These are phyloP conservation scores for Lithobates pipiens DNA, from an alignment of 2,797 vertebrate species.

Conservation along the genomic window DNA sequence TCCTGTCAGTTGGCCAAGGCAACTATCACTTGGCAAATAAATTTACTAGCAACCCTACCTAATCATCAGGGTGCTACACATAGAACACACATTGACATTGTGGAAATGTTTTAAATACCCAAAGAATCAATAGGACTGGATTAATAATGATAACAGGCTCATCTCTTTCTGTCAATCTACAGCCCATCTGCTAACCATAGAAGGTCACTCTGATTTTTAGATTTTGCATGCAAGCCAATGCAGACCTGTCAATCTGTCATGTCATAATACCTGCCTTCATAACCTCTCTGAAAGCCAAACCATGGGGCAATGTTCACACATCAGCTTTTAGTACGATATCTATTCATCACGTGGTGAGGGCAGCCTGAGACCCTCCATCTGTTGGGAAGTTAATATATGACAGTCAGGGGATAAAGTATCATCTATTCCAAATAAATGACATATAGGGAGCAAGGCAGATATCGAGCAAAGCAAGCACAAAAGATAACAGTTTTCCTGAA, in stretches of 20 bases:
- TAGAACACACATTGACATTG: constrained; percentile 29
- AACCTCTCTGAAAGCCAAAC: constrained; percentile 11
- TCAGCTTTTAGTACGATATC: background rate
- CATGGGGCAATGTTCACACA: background rate
- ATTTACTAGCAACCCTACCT: too few species aligned
- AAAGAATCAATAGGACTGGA: constrained; percentile 38
- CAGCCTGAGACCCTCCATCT: too few species aligned
- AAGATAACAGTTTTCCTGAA: too few species aligned
- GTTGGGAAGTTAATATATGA: too few species aligned
- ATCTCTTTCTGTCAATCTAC: constrained; percentile 31
- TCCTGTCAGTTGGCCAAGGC: too few species aligned
- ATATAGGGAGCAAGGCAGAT: too few species aligned
- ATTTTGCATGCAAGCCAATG: background rate
- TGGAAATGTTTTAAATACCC: constrained; percentile 31
- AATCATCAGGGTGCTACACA: too few species aligned
- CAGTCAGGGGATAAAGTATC: too few species aligned
- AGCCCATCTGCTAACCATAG: constrained; percentile 54
- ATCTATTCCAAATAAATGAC: too few species aligned
- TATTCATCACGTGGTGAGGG: too few species aligned
- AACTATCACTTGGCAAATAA: too few species aligned
- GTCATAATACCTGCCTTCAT: constrained; percentile 29
- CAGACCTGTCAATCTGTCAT: constrained; percentile 21
- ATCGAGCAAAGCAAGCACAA: too few species aligned
- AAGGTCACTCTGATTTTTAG: constrained; percentile 50
- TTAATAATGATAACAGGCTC: constrained; percentile 51